These are phyloP conservation scores for Nyctereutes procyonoides DNA, from an alignment of 2,113 vertebrate species.

Conservation along the genomic window DNA sequence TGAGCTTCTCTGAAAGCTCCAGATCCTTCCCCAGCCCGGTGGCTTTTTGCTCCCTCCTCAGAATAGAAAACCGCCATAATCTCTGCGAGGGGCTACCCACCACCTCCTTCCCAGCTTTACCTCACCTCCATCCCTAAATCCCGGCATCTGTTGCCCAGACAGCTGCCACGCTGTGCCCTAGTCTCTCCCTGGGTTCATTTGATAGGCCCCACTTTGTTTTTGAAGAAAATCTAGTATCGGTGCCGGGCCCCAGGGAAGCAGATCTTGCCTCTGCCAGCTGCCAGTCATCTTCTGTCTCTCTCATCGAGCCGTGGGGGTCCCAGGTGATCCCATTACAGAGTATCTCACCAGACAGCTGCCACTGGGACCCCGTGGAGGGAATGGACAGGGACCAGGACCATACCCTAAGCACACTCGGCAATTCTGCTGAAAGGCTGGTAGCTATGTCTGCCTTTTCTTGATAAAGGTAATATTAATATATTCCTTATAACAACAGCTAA, in stretches of 20 bases:
- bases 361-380: not conserved
- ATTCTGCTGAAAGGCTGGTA: not conserved
- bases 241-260: not conserved
- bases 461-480: not conserved
- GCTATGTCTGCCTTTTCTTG: not conserved
- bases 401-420: not conserved
- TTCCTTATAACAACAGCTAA: not conserved
- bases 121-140: not conserved
- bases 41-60: not conserved
- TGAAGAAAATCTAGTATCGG: not conserved
- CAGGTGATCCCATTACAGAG: not conserved
- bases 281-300: not conserved
- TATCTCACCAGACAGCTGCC: not conserved
- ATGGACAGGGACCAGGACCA: not conserved
- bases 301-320: not conserved
- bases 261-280: not conserved
- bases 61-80: not conserved
- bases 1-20: not conserved
- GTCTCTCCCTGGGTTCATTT: not conserved
- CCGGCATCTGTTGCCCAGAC: not conserved
- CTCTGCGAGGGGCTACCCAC: not conserved
- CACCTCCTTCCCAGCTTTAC: too few relatives aligned
- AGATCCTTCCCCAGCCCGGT: not conserved
- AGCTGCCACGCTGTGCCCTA: not conserved
- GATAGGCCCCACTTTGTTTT: constrained; percentile 37